Evolutionary conservation across 2,888 invertebrate genomes (phyloP), one percentile per base, ranked within the genome.

Genomic region (Sarcophaga variegata): DNA sequence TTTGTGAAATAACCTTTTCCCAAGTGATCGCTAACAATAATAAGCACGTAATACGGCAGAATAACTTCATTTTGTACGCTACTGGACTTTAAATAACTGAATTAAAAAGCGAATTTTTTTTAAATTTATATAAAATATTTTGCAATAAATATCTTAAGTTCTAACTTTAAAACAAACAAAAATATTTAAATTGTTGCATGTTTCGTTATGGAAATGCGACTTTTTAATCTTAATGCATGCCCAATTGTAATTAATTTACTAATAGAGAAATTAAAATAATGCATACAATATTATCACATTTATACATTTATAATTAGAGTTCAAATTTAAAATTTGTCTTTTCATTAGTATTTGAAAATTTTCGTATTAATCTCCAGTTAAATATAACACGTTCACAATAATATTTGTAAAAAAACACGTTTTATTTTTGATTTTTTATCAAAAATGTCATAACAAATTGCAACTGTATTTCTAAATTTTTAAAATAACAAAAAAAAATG

Each of bases 111-210:
- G 6, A 37, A n/a, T 59, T 71, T 72, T 22, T 37, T 37, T 2
- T 2, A 37, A 60, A 37, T 72, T 72, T 72, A 72, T 72, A 72
- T 72, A 45, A 72, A 72, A 72, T 37, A 11, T 72, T 17, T 17
- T 59, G 4, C 1, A 66, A 37, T 17, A 37, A 66, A 66, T 25
- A 17, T 45, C 54, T 14, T 14, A 54, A 54, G 12, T 60, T 60
- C 37, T 20, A 27, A n/a, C 6, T 72, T 60, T 20, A 8, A n/a
- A 45, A 67, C n/a, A 5, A 60, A n/a, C 0, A 20, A 60, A 60
- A 72, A 37, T 2, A 20, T 14, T 59, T 4, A 10, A 25, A 27
- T 59, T 59, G 27, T 70, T 71, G 27, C 12, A 25, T 54, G 71
- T 27, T 71, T 17, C 10, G 14, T 22, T n/a, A 6, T n/a, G 8